A percentile compares a stretch with the other conserved stretches of the same genome.
These are phyloP conservation scores for Nilaparvata lugens DNA, from an alignment of 1,140 invertebrate species.

Conservation along the genomic window DNA sequence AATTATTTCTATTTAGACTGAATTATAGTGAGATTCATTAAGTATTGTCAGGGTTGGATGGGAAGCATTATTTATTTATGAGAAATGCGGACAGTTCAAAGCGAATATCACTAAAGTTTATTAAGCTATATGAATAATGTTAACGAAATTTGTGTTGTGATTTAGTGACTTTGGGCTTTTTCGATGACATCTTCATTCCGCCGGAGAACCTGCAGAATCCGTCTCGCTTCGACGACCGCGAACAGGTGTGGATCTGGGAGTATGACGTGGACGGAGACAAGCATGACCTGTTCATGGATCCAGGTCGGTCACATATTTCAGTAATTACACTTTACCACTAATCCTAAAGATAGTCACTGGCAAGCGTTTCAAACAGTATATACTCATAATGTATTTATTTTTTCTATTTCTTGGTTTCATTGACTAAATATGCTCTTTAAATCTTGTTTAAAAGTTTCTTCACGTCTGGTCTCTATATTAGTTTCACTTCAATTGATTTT, in stretches of 20 bases:
- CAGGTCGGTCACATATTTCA: constrained; percentile 39
- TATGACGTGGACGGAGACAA: constrained; percentile 75
- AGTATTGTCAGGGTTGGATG: no score
- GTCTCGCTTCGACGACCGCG: constrained; percentile 84
- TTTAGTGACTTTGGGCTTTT: constrained; percentile 85
- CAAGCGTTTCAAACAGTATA: background rate
- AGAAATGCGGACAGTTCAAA: no score
- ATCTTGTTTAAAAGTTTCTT: no score
- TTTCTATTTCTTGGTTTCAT: no score
- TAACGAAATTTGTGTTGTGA: constrained; percentile 20
- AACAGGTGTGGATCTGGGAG: constrained; percentile 93
- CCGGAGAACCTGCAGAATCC: constrained; percentile 80
- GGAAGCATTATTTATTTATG: background rate
- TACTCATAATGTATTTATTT: background rate
- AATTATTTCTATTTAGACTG: no score
- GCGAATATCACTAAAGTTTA: background rate
- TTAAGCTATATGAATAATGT: background rate
- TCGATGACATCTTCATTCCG: constrained; percentile 91
- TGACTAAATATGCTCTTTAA: no score
- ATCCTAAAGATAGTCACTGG: constrained; percentile 3
- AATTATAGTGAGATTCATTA: background rate
- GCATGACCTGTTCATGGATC: constrained; percentile 85
- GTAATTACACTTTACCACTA: constrained; percentile 17
- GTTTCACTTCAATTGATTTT: no score
- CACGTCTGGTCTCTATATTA: no score